Evolutionary conservation across 2,888 invertebrate species (phyloP), one percentile per base, ranked within the genome.

Genomic region (Pristionchus arcanus): DNA sequence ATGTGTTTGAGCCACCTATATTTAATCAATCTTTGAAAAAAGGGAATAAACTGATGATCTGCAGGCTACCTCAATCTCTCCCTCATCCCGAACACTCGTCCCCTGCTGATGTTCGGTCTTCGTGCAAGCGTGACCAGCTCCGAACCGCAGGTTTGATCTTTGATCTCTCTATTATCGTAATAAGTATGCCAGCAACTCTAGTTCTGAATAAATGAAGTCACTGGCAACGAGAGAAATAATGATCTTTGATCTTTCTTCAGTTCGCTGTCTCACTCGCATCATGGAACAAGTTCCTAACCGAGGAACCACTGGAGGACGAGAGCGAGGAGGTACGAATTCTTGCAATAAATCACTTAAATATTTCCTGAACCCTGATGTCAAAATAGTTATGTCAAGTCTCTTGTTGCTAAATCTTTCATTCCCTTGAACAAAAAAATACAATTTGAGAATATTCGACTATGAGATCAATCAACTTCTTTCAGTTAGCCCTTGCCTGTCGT

Each of bases 71-170:
- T 91, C 68, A 87, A 87, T 15, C 90, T 92, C 21, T 89, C 81
- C 28, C 91, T 92, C 31, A 81, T 89, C 19, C 83, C 77, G 28
- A 91, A 92, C 28, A 92, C 93, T 4, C 89, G 92, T 9, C 93
- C 93, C 2, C 90, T 93, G 81, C 91, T 93, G 55, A 91, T 93
- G 90, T 93, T 93, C 89, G 92, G 92, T 25, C 88, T 93, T 84
- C 91, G 92, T 77, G 91, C 92, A 21, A 92, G 92, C 81, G 90
- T 92, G 16, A 91, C 90, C 81, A 89, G 90, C n/a, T 91, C 91
- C 74, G 92, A 93, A 42, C 91, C 91, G 9, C 91, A 93, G 88
- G 88, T 88, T 85, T 85, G 87, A 85, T 85, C 84, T 59, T 59
- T 85, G 84, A 85, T 59, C 84, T 55, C n/a, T n/a, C n/a, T n/a